phyloP scores from a whole-genome alignment of 2,888 invertebrate species.

The Drosophila sordidula region DNA sequence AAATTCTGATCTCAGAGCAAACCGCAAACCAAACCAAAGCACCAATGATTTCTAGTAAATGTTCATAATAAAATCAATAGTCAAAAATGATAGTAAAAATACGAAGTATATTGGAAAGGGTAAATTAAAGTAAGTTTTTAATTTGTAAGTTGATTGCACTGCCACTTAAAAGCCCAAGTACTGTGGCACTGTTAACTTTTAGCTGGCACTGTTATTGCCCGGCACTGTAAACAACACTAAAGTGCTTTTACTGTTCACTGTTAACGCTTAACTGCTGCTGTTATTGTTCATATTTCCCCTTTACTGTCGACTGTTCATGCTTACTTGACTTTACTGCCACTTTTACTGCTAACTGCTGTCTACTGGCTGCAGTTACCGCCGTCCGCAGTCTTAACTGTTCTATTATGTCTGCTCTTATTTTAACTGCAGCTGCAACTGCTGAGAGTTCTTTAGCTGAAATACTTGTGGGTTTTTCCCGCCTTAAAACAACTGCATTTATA shows the following conservation, averaged over 20 bases:
- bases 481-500: slow-evolving; percentile 11
- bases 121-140: too few relatives aligned
- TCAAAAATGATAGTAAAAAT: too few relatives aligned
- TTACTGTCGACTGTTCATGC: slow-evolving; percentile 21
- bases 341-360: slow-evolving; percentile 21
- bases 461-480: not conserved
- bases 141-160: too few relatives aligned
- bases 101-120: too few relatives aligned
- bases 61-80: too few relatives aligned
- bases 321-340: slow-evolving; percentile 25
- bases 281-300: slow-evolving; percentile 26
- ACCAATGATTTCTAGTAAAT: too few relatives aligned
- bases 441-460: not conserved
- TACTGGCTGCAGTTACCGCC: slow-evolving; percentile 11
- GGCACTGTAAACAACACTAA: not conserved
- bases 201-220: not conserved
- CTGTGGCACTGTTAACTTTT: not conserved
- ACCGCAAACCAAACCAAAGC: too few relatives aligned
- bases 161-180: too few relatives aligned
- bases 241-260: not conserved
- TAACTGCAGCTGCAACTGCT: slow-evolving; percentile 22
- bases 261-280: slow-evolving; percentile 10
- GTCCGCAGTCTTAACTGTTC: slow-evolving; percentile 13
- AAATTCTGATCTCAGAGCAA: too few relatives aligned
- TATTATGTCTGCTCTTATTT: slow-evolving; percentile 8